These are phyloP conservation scores for Leptobrachium ailaonicum DNA, from an alignment of 2,113 vertebrate species.

Conservation along the genomic window DNA sequence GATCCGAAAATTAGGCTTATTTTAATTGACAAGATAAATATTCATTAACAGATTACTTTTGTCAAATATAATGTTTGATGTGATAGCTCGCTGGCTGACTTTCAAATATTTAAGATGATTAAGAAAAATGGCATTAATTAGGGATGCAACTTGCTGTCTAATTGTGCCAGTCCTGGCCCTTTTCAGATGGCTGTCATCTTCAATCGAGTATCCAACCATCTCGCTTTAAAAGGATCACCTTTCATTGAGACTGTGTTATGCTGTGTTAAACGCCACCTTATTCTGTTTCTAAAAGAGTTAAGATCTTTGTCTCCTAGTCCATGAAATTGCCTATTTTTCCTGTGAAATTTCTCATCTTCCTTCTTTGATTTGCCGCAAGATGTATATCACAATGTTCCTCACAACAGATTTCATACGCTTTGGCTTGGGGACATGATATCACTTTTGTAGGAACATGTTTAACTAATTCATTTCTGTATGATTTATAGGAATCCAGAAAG, in stretches of 20 bases:
- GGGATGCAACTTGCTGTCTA: constrained; percentile 26
- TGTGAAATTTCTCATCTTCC: constrained; percentile 46
- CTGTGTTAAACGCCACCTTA: constrained; percentile 2
- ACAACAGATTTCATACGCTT: constrained; percentile 30
- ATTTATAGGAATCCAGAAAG: too few relatives aligned
- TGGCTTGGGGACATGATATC: constrained; percentile 38
- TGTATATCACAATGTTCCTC: constrained; percentile 42
- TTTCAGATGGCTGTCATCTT: constrained; percentile 42
- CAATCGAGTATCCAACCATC: constrained; percentile 23
- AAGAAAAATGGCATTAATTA: constrained; percentile 47
- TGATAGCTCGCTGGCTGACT: constrained; percentile 48
- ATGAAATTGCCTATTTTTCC: constrained; percentile 48
- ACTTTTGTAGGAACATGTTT: constrained; percentile 31
- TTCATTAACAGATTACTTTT: constrained; percentile 45
- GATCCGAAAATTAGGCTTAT: constrained; percentile 30
- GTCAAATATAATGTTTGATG: constrained; percentile 28
- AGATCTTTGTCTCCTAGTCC: constrained; percentile 36
- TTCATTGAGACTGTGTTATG: constrained; percentile 4
- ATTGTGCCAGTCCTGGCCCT: constrained; percentile 38
- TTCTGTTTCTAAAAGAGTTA: constrained; percentile 34
- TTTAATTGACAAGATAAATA: constrained; percentile 47
- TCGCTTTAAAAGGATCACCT: constrained; percentile 18
- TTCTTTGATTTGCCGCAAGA: constrained; percentile 44
- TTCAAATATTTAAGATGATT: constrained; percentile 40
- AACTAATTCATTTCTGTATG: neutral